Evolutionary conservation across 2,113 vertebrate species (phyloP), one percentile per base, ranked within the genome.

Genomic region (Phrynosoma blainvillii): DNA sequence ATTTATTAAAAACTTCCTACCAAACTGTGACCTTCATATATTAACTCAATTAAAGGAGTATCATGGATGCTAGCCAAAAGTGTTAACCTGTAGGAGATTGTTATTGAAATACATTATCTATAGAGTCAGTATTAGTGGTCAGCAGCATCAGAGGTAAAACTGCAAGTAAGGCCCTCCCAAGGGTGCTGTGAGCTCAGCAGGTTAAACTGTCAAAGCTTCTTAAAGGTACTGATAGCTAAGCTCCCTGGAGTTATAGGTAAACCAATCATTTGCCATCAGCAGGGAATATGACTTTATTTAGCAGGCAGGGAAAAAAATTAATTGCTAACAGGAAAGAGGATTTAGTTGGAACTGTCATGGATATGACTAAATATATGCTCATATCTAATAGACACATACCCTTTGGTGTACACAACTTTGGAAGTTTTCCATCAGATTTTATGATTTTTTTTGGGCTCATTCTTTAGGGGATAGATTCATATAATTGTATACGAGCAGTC

Each of bases 131-230:
- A 94, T 96, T 97, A 95, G 96, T 96, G 97, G 96, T 96, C 97
- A 98, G 96, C 96, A 97, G 92, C 93, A 89, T 95, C 96, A 97
- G 97, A 98, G 97, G 96, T 97, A 96, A 97, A 96, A 96, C 96
- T 96, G 97, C 95, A 96, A 97, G 97, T 92, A 95, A 96, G 97
- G 96, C 90, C 89, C 91, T 98, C 98, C 97, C 96, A 93, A 93
- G 97, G 97, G 98, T 96, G 95, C 97, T 97, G 95, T 97, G 97
- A 96, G 97, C 98, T 97, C 98, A 98, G 98, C 97, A 97, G 97
- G 98, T 97, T 98, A 97, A 98, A 98, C 97, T 96, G 97, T 96
- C 97, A 97, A 97, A 97, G 97, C 98, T 98, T 97, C 98, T 98
- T 97, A 98, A 97, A 98, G 96, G 87, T 96, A 96, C 90, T 95